A percentile compares a stretch with the other conserved stretches of the same genome.
phyloP scores from a whole-genome alignment of 30 jellyfish, hydroid and myxozoan species.

The Hydra vulgaris region DNA sequence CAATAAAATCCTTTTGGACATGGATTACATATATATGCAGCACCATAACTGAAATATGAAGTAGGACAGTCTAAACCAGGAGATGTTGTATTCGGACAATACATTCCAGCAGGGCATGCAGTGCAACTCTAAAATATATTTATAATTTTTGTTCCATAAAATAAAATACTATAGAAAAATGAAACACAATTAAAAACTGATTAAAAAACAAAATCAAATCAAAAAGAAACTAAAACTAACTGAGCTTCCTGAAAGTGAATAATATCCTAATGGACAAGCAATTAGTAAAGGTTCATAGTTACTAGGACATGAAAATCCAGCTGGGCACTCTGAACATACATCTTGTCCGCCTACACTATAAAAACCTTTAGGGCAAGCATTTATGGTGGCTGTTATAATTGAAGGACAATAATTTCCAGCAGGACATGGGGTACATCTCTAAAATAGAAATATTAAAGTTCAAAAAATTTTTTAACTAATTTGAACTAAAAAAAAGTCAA shows the following conservation, averaged over 20 bases:
- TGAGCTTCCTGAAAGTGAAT: constrained; percentile 50
- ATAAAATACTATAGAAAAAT: background rate
- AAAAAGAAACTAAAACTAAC: constrained; percentile 17
- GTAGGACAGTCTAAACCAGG: constrained; percentile 58
- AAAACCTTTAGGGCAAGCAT: constrained; percentile 55
- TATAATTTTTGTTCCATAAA: background rate
- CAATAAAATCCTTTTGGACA: constrained; percentile 87
- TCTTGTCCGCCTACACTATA: constrained; percentile 69
- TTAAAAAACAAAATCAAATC: background rate
- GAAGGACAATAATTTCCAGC: constrained; percentile 84
- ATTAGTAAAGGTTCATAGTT: constrained; percentile 43
- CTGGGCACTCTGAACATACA: constrained; percentile 71
- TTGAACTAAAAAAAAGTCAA: background rate
- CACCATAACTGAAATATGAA: constrained; percentile 73
- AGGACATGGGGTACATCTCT: constrained; percentile 87
- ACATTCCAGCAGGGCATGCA: constrained; percentile 77
- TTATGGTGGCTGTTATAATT: constrained; percentile 22
- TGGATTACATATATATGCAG: constrained; percentile 51
- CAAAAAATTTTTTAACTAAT: too few species aligned
- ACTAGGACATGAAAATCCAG: constrained; percentile 92
- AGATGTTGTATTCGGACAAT: constrained; percentile 73
- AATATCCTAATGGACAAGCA: constrained; percentile 69
- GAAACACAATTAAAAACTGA: background rate
- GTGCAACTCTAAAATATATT: constrained; percentile 51
- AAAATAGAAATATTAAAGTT: background rate